Conservation (phyloP, 2,888 invertebrate species). For the Nymphalis urticae region DNA sequence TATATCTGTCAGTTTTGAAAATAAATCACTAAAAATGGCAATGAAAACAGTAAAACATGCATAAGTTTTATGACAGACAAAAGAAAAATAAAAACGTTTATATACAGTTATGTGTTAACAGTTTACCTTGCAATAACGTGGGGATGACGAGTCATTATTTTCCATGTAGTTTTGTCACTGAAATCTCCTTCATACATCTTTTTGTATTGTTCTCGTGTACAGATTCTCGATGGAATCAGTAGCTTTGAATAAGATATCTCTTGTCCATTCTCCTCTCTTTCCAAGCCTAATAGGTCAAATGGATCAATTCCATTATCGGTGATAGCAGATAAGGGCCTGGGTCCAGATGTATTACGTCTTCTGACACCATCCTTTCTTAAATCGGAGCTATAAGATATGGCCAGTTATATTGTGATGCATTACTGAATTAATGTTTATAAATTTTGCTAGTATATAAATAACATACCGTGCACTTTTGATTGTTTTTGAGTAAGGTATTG, state of each 20-base stretch:
- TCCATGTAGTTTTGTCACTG: slow-evolving; percentile 70
- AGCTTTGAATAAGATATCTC: slow-evolving; percentile 94
- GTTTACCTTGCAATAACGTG: slow-evolving; percentile 83
- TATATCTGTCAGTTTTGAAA: slow-evolving; percentile 37
- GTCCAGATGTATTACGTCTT: slow-evolving; percentile 90
- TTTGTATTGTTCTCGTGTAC: slow-evolving; percentile 70
- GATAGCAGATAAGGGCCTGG: slow-evolving; percentile 90
- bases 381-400: slow-evolving; percentile 70
- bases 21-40: slow-evolving; percentile 20
- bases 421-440: neutral
- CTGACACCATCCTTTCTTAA: slow-evolving; percentile 87
- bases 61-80: slow-evolving; percentile 22
- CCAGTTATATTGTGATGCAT: neutral
- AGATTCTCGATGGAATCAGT: slow-evolving; percentile 86
- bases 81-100: slow-evolving; percentile 23
- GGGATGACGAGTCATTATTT: slow-evolving; percentile 70
- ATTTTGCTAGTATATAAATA: neutral
- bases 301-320: slow-evolving; percentile 92
- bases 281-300: slow-evolving; percentile 91
- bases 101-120: slow-evolving; percentile 1
- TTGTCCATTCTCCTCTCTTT: slow-evolving; percentile 91
- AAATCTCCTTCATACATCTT: slow-evolving; percentile 76
- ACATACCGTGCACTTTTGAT: slow-evolving; percentile 83
- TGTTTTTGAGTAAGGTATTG: slow-evolving; percentile 90
- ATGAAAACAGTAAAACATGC: slow-evolving; percentile 29